phyloP scores from a whole-genome alignment of 35 echinoderm and acorn worm genomes.

The Amphiura filiformis region DNA sequence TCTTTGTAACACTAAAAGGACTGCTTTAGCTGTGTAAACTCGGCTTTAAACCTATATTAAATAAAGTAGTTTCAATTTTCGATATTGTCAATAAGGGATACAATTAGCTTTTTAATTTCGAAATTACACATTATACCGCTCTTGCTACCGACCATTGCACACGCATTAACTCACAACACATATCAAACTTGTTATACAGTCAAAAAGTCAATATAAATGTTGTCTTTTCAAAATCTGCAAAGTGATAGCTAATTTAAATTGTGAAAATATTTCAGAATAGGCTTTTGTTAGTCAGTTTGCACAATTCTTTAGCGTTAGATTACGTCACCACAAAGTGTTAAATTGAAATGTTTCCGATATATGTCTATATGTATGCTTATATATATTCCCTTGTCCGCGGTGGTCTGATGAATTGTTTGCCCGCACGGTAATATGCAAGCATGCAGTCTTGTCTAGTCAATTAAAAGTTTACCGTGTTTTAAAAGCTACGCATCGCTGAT shows the following conservation, averaged over 20 bases:
- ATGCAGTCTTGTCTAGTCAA: not conserved
- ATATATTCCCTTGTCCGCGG: not conserved
- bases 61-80: slow-evolving; percentile 5
- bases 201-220: not conserved
- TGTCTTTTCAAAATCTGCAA: not conserved
- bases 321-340: not conserved
- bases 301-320: not conserved
- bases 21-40: not conserved
- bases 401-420: not conserved
- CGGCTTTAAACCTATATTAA: not conserved
- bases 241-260: not conserved
- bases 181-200: not conserved
- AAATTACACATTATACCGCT: not conserved
- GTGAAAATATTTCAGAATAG: not conserved
- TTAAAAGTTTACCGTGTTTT: not conserved
- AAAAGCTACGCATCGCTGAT: not conserved
- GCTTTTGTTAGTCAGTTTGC: not conserved
- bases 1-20: slow-evolving; percentile 1
- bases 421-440: not conserved
- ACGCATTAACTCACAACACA: not conserved
- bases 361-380: not conserved
- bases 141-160: not conserved
- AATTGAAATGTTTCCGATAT: not conserved
- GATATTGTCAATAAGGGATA: not conserved
- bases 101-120: slow-evolving; percentile 6